A percentile compares a stretch with the other conserved stretches of the same genome.
Evolutionary conservation across 2,113 vertebrate species (phyloP).

Genomic region (Mastomys natalensis): DNA sequence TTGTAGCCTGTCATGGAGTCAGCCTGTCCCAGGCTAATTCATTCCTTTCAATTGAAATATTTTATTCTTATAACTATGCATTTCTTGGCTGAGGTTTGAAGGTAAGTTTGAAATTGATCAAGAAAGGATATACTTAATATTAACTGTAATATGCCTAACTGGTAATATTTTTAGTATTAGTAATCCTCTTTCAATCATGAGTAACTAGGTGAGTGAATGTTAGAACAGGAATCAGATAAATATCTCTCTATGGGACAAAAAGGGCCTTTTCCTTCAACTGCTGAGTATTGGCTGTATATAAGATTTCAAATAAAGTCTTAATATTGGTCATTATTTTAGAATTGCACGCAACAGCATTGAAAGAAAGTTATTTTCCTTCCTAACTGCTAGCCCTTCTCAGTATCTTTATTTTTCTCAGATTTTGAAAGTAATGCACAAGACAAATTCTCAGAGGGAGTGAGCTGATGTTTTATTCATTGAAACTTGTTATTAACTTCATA

Average conservation of each 20-base stretch:
- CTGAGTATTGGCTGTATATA: not conserved
- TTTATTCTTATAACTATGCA: not conserved
- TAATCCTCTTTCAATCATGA: not conserved
- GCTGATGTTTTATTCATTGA: slow-evolving; percentile 34
- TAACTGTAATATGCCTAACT: not conserved
- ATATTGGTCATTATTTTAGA: slow-evolving; percentile 19
- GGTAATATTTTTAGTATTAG: slow-evolving; percentile 23
- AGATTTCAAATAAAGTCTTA: not conserved
- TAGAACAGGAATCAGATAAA: not conserved
- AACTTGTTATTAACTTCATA: slow-evolving; percentile 48
- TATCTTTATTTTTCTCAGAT: slow-evolving; percentile 30
- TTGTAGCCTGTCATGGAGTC: too few relatives aligned
- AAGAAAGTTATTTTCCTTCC: not conserved
- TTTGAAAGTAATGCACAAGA: slow-evolving; percentile 28
- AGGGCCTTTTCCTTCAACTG: not conserved
- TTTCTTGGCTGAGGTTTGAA: not conserved
- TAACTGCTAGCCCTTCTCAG: not conserved
- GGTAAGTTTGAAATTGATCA: slow-evolving; percentile 23
- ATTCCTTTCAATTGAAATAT: not conserved
- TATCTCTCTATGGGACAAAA: not conserved
- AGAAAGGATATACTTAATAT: not conserved
- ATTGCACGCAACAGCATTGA: not conserved
- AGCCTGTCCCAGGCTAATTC: too few relatives aligned
- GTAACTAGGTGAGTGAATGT: not conserved
- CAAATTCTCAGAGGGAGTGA: not conserved